phyloP scores from a whole-genome alignment of 2,797 vertebrate species.

The Melanotaenia nigrans region DNA sequence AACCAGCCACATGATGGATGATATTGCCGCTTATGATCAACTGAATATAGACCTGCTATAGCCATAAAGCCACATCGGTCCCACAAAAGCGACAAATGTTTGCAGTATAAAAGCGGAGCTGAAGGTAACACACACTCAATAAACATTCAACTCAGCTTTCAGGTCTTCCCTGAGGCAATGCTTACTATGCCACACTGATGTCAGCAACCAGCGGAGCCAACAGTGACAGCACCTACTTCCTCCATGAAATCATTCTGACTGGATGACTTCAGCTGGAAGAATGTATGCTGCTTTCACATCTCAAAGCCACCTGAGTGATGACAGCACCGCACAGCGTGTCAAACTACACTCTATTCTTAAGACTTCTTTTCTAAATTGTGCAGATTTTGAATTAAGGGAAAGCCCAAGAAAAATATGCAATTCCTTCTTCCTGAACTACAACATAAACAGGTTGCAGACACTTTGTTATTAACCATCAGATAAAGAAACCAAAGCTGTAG shows the following conservation, averaged over 20 bases:
- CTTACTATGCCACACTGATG: conserved; percentile 6
- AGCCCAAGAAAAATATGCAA: not conserved
- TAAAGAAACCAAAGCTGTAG: not conserved
- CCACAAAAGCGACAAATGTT: conserved; percentile 40
- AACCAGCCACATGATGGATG: conserved; percentile 67
- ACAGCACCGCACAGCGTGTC: conserved; percentile 3
- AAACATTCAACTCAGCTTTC: conserved; percentile 51
- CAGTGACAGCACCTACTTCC: conserved; percentile 40
- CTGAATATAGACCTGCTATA: conserved; percentile 28
- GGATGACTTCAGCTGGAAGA: conserved; percentile 25
- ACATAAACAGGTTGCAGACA: not conserved
- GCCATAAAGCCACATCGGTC: not conserved
- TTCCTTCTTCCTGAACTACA: not conserved
- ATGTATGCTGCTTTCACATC: conserved; percentile 10
- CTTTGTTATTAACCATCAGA: not conserved
- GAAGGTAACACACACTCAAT: conserved; percentile 27
- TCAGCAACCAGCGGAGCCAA: conserved; percentile 25
- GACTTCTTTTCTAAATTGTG: not conserved
- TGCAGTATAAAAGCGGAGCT: conserved; percentile 17
- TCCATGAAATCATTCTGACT: conserved; percentile 26
- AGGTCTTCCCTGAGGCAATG: conserved; percentile 30
- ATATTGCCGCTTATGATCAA: conserved; percentile 49
- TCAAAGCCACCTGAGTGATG: conserved; percentile 24
- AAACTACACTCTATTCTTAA: conserved; percentile 19
- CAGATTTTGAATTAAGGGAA: not conserved